Percentiles rank a stretch among this genome's conserved stretches.
Conservation (phyloP, 2,888 invertebrate genomes). For the Xiphydria camelus region DNA sequence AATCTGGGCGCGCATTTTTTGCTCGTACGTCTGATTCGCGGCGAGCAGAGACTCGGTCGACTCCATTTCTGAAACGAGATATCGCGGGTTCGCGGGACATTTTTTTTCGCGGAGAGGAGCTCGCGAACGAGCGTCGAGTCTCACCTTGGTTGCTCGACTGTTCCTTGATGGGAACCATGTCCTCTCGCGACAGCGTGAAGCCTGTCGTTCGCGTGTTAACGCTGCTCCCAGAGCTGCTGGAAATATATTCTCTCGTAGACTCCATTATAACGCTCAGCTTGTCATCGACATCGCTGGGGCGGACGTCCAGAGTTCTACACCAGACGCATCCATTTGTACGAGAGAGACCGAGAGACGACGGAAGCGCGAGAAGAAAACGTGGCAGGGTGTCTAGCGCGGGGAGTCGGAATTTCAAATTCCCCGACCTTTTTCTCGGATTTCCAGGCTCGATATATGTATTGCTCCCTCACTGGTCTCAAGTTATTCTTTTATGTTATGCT, state of each 20-base stretch:
- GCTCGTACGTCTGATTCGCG: conserved; percentile 42
- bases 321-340: too few relatives aligned
- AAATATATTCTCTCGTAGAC: conserved; percentile 67
- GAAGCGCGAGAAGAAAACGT: too few relatives aligned
- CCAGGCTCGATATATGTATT: too few relatives aligned
- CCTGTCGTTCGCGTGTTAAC: conserved; percentile 40
- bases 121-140: background rate
- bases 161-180: conserved; percentile 45
- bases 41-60: conserved; percentile 30
- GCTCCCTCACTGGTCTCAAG: too few relatives aligned
- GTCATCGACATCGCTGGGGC: conserved; percentile 40
- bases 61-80: conserved; percentile 27
- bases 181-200: conserved; percentile 46
- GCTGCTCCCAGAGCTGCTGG: conserved; percentile 51
- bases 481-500: too few relatives aligned
- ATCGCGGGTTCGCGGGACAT: too few relatives aligned
- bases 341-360: too few relatives aligned
- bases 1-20: conserved; percentile 50
- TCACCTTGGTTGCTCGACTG: conserved; percentile 32
- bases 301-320: conserved; percentile 29
- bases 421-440: too few relatives aligned
- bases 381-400: too few relatives aligned
- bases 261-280: conserved; percentile 67
- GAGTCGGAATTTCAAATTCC: too few relatives aligned
- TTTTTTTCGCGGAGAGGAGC: background rate